Evolutionary conservation across 2,113 vertebrate genomes (phyloP), one percentile per base, ranked within the genome.

Genomic region (Pseudorasbora parva): DNA sequence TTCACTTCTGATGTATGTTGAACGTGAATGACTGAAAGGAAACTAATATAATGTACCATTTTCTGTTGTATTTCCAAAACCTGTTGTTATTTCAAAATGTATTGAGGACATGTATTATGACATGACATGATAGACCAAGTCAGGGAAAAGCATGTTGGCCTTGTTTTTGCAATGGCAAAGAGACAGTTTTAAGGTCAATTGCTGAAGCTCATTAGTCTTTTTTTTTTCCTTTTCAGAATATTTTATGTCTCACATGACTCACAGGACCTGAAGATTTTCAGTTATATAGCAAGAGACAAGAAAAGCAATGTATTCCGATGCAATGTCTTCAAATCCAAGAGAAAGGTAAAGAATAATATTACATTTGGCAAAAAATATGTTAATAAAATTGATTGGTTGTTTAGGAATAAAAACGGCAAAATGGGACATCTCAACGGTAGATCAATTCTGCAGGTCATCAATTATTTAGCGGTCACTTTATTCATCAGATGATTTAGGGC

Each of bases 181-280:
- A 49, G 19, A 77, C 7, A 56, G 30, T 79, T 64, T 25, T 64
- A 43, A 66, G 23, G 78, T 66, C 41, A 30, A 43, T 76, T 57
- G 57, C 45, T 75, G 56, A 4, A 47, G 19, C 56, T 82, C 57
- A 54, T 75, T 47, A 30, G n/a, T 62, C 21, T 0, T 78, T 72
- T 47, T 74, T 3, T 73, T 78, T 92, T 11, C 83, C 60, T 64
- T 66, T 54, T 15, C 87, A 99, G 98, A 94, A 98, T 99, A 92
- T 99, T 99, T 90, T 99, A 99, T 0, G 98, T 99, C 11, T 99
- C 98, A 0, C 98, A 99, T 0, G 98, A 99, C 77, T 98, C 98
- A 73, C 98, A 99, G 86, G 97, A 99, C 90, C 86, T 99, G 71
- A 99, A 99, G 93, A 99, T 99, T 92, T 99, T 99, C 92, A 99